phyloP scores from a whole-genome alignment of 2,888 invertebrate species.

The Linnaemya vulpina region DNA sequence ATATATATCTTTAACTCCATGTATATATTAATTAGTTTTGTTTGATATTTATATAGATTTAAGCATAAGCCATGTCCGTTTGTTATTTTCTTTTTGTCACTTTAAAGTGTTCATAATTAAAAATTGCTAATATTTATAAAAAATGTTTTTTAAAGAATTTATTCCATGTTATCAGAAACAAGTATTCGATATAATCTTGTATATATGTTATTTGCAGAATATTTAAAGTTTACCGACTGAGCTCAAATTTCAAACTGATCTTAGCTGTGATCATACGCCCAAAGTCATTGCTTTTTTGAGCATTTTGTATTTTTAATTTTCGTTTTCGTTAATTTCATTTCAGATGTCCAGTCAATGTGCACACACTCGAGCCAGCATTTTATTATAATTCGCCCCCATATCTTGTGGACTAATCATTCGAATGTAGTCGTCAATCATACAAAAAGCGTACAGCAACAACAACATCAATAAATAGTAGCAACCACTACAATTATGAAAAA shows the following conservation, averaged over 20 bases:
- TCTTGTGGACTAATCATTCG: conserved; percentile 66
- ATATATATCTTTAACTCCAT: neutral
- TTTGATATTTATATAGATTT: neutral
- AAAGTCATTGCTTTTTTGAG: conserved; percentile 81
- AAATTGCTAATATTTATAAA: neutral
- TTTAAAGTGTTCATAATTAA: neutral
- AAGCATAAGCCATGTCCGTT: neutral
- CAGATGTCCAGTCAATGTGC: conserved; percentile 64
- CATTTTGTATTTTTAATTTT: conserved; percentile 66
- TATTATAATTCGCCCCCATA: conserved; percentile 72
- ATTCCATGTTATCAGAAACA: neutral
- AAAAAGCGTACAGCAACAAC: conserved; percentile 49
- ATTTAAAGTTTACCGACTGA: conserved; percentile 78
- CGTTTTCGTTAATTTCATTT: conserved; percentile 64
- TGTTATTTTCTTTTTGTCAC: neutral
- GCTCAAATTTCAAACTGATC: conserved; percentile 82
- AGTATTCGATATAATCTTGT: neutral
- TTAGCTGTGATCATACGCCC: conserved; percentile 80
- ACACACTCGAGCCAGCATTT: conserved; percentile 67
- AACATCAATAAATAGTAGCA: conserved; percentile 33
- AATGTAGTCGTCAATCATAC: conserved; percentile 66
- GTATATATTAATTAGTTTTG: neutral
- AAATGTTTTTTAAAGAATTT: neutral
- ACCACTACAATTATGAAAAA: conserved; percentile 44
- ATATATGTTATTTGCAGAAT: conserved; percentile 16